phyloP scores from a whole-genome alignment of 1,140 invertebrate genomes.

The Drosophila watanabei region DNA sequence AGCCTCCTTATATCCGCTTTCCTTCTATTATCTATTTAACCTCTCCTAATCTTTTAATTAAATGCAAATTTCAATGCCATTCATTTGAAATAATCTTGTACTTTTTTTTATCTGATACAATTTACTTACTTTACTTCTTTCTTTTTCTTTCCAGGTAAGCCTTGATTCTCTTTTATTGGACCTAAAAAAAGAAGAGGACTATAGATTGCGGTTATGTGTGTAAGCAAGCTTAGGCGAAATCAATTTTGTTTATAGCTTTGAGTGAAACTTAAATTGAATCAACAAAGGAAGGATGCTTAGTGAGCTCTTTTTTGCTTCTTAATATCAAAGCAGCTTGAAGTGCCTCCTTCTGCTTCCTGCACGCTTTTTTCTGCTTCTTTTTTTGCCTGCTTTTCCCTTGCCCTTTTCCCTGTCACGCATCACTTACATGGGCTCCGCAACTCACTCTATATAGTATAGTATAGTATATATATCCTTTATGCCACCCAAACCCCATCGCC shows the following conservation, averaged over 20 bases:
- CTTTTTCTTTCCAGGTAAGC: slow-evolving; percentile 68
- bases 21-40: slow-evolving; percentile 10
- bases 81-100: slow-evolving; percentile 21
- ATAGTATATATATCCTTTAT: slow-evolving; percentile 23
- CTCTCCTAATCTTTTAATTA: slow-evolving; percentile 71
- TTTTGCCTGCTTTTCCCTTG: slow-evolving; percentile 7
- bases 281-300: slow-evolving; percentile 60
- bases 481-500: slow-evolving; percentile 4
- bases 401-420: slow-evolving; percentile 67
- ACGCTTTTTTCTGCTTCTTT: background rate
- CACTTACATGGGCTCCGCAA: slow-evolving; percentile 64
- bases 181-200: slow-evolving; percentile 5
- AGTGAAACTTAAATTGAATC: slow-evolving; percentile 73
- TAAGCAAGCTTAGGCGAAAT: slow-evolving; percentile 53
- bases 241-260: slow-evolving; percentile 64
- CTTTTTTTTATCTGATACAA: slow-evolving; percentile 32
- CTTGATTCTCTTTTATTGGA: slow-evolving; percentile 43
- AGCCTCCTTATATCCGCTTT: slow-evolving; percentile 10
- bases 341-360: slow-evolving; percentile 17
- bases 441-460: slow-evolving; percentile 15
- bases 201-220: slow-evolving; percentile 39
- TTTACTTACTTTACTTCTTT: slow-evolving; percentile 41
- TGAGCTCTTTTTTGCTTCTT: slow-evolving; percentile 35
- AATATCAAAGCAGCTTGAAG: slow-evolving; percentile 70
- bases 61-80: slow-evolving; percentile 56